Evolutionary conservation across 2,113 vertebrate genomes (phyloP).

Genomic region (Micronycteris hirsuta): DNA sequence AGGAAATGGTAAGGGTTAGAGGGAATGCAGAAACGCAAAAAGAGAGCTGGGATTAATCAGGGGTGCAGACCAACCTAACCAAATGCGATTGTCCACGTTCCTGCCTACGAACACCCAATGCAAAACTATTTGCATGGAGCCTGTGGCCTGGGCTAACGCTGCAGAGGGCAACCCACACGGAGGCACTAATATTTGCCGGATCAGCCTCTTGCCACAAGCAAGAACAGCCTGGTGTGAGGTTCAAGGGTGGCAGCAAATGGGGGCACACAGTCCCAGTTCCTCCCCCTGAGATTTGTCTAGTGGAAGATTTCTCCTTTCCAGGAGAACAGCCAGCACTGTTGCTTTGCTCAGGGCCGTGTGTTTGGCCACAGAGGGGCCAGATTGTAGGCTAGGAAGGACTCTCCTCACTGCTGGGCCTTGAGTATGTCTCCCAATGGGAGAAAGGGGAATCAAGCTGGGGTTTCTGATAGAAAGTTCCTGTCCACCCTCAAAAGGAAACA

Average conservation of each 20-base stretch:
- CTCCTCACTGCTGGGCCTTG: not conserved
- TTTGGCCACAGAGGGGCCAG: not conserved
- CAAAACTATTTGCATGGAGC: constrained; percentile 59
- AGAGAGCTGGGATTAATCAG: not conserved
- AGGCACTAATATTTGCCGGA: rapidly evolving
- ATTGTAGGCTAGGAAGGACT: rapidly evolving
- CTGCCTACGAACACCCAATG: not conserved
- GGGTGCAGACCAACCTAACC: constrained; percentile 3
- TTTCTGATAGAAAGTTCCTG: not conserved
- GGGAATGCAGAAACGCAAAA: not conserved
- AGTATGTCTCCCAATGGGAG: not conserved
- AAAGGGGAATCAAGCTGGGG: not conserved
- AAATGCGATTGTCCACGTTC: not conserved
- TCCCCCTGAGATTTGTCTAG: rapidly evolving
- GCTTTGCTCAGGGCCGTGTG: too few species aligned
- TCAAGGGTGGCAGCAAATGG: too few species aligned
- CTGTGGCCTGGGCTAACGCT: rapidly evolving
- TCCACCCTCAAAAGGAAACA: not conserved
- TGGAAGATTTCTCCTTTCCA: rapidly evolving
- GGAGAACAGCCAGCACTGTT: rapidly evolving
- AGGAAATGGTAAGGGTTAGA: constrained; percentile 46
- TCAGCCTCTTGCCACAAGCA: not conserved
- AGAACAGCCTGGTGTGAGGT: not conserved
- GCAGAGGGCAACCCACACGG: rapidly evolving
- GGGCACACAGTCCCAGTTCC: rapidly evolving